These are phyloP conservation scores for Sylvilagus bachmani DNA, from an alignment of 2,113 vertebrate species.

Conservation along the genomic window DNA sequence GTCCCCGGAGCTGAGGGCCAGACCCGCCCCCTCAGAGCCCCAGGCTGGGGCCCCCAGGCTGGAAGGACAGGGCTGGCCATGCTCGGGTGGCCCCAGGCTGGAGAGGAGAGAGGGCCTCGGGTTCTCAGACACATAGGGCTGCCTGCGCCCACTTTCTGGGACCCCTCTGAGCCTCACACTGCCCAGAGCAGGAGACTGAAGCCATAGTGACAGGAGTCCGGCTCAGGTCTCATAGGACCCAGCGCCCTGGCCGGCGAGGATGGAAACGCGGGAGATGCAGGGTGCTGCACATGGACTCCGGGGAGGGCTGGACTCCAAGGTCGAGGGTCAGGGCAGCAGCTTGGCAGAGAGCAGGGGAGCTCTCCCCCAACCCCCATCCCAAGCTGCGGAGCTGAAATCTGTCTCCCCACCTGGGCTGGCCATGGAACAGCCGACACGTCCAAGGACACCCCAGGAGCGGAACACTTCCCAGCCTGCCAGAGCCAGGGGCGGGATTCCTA, in stretches of 20 bases:
- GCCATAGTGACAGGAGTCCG: background rate
- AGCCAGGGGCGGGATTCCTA: background rate
- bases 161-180: background rate
- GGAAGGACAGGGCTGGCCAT: background rate
- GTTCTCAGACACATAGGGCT: background rate
- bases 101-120: background rate
- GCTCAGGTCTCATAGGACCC: background rate
- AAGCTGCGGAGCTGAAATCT: background rate
- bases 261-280: background rate
- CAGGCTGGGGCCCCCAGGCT: conserved; percentile 22
- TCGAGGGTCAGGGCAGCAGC: background rate
- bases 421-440: background rate
- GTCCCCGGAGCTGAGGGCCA: conserved; percentile 61
- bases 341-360: background rate
- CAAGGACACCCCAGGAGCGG: background rate
- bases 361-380: background rate
- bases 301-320: background rate
- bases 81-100: accelerated
- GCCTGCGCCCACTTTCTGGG: background rate
- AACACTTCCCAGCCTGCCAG: background rate
- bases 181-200: background rate
- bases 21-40: conserved; percentile 38
- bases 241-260: background rate
- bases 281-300: background rate
- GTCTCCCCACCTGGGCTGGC: background rate